Evolutionary conservation across 1,140 invertebrate genomes (phyloP).

Genomic region (Pseudachorutes palmiensis): DNA sequence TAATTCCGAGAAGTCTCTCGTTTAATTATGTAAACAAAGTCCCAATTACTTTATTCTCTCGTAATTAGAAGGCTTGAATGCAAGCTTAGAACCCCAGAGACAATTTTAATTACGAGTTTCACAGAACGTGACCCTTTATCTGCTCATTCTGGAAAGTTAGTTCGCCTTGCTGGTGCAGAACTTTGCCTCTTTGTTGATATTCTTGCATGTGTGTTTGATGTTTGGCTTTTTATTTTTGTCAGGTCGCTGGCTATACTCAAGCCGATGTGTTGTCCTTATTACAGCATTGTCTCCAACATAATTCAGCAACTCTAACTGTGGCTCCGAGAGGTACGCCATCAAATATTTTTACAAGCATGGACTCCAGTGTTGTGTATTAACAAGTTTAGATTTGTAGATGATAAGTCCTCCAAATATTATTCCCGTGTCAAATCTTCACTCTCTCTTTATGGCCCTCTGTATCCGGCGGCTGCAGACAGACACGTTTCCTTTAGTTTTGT

Average conservation of each 20-base stretch:
- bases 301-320: slow-evolving; percentile 50
- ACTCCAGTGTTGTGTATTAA: not conserved
- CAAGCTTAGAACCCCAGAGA: no score
- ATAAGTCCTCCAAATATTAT: no score
- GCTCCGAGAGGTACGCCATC: slow-evolving; percentile 47
- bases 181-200: not conserved
- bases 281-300: slow-evolving; percentile 51
- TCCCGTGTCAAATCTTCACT: no score
- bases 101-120: no score
- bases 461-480: no score
- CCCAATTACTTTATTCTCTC: no score
- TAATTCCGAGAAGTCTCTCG: no score
- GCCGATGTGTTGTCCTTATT: slow-evolving; percentile 52
- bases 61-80: no score
- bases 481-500: slow-evolving; percentile 12
- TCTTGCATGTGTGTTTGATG: not conserved
- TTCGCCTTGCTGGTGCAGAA: no score
- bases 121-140: not conserved
- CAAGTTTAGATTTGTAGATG: no score
- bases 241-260: slow-evolving; percentile 55
- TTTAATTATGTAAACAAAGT: no score
- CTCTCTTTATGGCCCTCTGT: not conserved
- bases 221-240: slow-evolving; percentile 15
- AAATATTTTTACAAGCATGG: slow-evolving; percentile 10
- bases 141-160: not conserved